Base-by-base conservation (phyloP, 1,140 invertebrate species). In the Heliconius hewitsoni region DNA sequence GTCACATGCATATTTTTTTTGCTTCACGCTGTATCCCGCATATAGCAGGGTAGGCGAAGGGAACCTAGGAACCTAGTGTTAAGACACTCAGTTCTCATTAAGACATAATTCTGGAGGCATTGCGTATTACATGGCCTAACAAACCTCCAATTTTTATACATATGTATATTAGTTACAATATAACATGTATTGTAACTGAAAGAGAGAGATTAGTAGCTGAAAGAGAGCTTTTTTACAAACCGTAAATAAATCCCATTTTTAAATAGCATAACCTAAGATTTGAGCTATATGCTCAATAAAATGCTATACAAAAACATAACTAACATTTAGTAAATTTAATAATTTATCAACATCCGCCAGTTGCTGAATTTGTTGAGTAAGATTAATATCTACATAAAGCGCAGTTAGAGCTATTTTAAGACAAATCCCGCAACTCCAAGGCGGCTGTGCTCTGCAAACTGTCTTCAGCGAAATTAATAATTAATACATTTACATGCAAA, bases 401-500 rank as follows among this genome's bases (percentile, higher is more conserved):
- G 42, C 73, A n/a, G 39, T 74, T 55, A 74, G 60, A 66, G 27
- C 23, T 66, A 66, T 66, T 66, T 66, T 66, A 66, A 66, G 60
- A 74, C 13, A 74, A 74, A 76, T 57, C 19, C 50, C 55, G 34
- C 23, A 34, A 76, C 66, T 52, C 37, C 37, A 9, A 71, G 30
- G 19, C 30, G 34, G 11, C 19, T 71, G 60, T 30, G 57, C n/a
- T 66, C 60, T 30, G 71, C 16, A 19, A 30, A 71, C 34, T 60
- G 52, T 73, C 73, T 57, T 46, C 30, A n/a, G 1, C 30, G 39
- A 34, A 39, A 74, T 74, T 60, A 39, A 79, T 79, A 74, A 79
- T 71, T 77, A 77, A 80, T 80, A 74, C n/a, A 71, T 57, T 74
- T 52, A 76, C 78, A 76, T 80, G 78, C 74, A 80, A 76, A 72